phyloP scores from a whole-genome alignment of 2,797 vertebrate species.

The Cetoscarus ocellatus region DNA sequence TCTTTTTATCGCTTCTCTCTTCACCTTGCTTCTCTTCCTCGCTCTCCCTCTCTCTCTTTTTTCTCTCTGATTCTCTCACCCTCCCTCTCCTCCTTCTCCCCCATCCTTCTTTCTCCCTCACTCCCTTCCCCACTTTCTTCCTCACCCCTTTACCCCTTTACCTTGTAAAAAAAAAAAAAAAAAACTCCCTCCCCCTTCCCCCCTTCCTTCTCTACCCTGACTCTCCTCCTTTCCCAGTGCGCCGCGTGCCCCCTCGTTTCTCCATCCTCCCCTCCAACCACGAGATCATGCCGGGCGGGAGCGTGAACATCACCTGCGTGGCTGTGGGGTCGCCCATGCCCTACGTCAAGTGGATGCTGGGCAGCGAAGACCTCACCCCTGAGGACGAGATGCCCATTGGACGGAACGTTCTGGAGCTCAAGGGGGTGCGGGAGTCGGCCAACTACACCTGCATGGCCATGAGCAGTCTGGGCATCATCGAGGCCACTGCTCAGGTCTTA shows the following conservation, averaged over 20 bases:
- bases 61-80: conserved; percentile 24
- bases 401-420: conserved; percentile 95
- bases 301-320: conserved; percentile 98
- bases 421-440: conserved; percentile 94
- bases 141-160: conserved; percentile 19
- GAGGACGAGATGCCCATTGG: conserved; percentile 98
- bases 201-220: conserved; percentile 68
- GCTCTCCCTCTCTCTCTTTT: conserved; percentile 4
- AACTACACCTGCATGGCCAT: conserved; percentile 99
- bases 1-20: conserved; percentile 20
- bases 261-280: conserved; percentile 95
- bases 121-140: conserved; percentile 27
- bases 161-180: no score
- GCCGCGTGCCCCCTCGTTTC: conserved; percentile 95
- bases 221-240: conserved; percentile 89
- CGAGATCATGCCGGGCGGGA: conserved; percentile 98
- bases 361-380: conserved; percentile 93
- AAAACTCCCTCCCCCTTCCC: conserved; percentile 24
- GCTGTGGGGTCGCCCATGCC: conserved; percentile 98
- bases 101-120: conserved; percentile 35
- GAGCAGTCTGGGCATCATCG: conserved; percentile 97
- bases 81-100: conserved; percentile 25
- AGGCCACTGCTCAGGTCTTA: conserved; percentile 95
- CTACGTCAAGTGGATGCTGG: conserved; percentile 99
- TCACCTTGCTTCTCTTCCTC: conserved; percentile 9